Percentiles rank a stretch among this genome's conserved stretches.
These are phyloP conservation scores for Xyrauchen texanus DNA, from an alignment of 2,113 vertebrate species.

Conservation along the genomic window DNA sequence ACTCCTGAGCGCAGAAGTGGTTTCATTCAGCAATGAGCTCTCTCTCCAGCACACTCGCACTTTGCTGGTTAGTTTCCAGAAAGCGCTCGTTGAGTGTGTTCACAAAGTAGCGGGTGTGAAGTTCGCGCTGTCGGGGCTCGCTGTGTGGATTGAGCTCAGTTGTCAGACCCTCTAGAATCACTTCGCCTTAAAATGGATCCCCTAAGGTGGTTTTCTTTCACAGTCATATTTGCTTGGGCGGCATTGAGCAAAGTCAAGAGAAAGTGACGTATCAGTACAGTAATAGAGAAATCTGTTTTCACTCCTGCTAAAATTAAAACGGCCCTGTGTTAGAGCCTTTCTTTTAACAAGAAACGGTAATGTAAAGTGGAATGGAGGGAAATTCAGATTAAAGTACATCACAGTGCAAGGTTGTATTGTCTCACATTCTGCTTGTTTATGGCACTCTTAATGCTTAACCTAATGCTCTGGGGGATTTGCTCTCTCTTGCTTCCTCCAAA, in stretches of 20 bases:
- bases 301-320: conserved; percentile 86
- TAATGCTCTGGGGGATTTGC: not conserved
- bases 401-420: not conserved
- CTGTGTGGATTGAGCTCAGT: conserved; percentile 57
- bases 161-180: conserved; percentile 62
- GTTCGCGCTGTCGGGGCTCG: conserved; percentile 61
- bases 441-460: conserved; percentile 18
- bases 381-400: not conserved
- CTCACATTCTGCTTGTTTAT: not conserved
- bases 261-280: conserved; percentile 64
- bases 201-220: conserved; percentile 66
- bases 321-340: no score
- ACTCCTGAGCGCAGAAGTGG: conserved; percentile 46
- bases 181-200: conserved; percentile 64
- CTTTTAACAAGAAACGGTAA: no score
- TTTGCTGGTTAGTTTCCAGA: conserved; percentile 58
- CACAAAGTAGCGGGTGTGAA: conserved; percentile 56
- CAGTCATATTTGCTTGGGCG: conserved; percentile 50
- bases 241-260: conserved; percentile 38
- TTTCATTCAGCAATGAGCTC: conserved; percentile 59
- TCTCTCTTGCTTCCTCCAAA: conserved; percentile 7
- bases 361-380: no score
- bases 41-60: conserved; percentile 10
- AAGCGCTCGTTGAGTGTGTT: conserved; percentile 33
- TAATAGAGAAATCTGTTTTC: conserved; percentile 78